Evolutionary conservation across 2,888 invertebrate species (phyloP).

Genomic region (Tricholauxania praeusta): DNA sequence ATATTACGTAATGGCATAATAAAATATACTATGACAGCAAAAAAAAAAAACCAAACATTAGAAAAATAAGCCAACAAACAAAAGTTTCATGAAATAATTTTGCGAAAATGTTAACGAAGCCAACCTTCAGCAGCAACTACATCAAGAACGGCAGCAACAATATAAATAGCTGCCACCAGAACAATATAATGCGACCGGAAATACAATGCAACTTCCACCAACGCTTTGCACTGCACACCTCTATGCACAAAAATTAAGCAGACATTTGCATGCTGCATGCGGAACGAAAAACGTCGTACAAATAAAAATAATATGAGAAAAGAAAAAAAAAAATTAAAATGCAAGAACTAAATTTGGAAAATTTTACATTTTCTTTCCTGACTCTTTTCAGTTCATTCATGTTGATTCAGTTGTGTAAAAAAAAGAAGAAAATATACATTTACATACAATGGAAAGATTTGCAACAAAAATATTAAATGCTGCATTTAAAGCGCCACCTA

Average conservation of each 20-base stretch:
- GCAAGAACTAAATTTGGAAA: background rate
- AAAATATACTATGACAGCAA: too few relatives aligned
- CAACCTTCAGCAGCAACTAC: background rate
- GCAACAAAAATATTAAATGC: background rate
- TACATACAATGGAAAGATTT: background rate
- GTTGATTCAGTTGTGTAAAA: too few relatives aligned
- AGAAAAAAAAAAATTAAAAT: background rate
- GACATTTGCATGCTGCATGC: constrained; percentile 21
- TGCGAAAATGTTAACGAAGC: too few relatives aligned
- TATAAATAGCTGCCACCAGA: background rate
- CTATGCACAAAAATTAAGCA: constrained; percentile 15
- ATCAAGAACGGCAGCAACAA: constrained; percentile 3
- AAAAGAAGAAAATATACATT: background rate
- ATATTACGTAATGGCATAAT: too few relatives aligned
- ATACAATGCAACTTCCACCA: constrained; percentile 19
- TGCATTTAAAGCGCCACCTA: constrained; percentile 9
- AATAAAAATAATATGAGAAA: background rate
- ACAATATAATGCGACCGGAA: constrained; percentile 5
- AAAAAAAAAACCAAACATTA: too few relatives aligned
- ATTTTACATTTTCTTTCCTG: background rate
- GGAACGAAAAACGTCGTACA: too few relatives aligned
- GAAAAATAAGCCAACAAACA: too few relatives aligned
- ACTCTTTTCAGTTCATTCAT: too few relatives aligned
- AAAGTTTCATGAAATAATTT: too few relatives aligned
- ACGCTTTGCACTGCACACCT: background rate